Base-by-base conservation (phyloP, 2,797 vertebrate species). In the Enteromius viviparus region DNA sequence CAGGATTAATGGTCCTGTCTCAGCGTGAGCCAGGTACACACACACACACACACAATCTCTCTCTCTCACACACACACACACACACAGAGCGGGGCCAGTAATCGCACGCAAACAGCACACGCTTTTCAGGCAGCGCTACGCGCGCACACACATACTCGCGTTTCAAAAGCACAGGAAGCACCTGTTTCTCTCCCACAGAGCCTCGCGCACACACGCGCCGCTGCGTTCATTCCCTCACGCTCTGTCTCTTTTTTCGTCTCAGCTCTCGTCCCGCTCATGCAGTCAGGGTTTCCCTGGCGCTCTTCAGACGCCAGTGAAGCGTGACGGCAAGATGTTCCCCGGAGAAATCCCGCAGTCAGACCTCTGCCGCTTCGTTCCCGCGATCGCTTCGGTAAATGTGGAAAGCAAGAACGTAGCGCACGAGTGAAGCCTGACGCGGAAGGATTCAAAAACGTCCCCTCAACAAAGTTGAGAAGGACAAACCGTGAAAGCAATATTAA, bases 281-380 rank as follows among this genome's bases (percentile, higher is more conserved):
- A 70, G 64, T 85, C 55, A 32, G 60, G 72, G 64, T 72, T 70
- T 82, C 79, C 65, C 53, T 45, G 21, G 26, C 29, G 64, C 79
- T 85, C 66, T 72, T 62, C 83, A 80, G 77, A 55, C 55, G 21
- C 47, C 70, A 19, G 58, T 68, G 77, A 71, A 84, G 77, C 77
- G 19, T 77, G 74, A 83, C 65, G 21, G 64, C 53, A 69, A 79
- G 58, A 15, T 4, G 45, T 23, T 84, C 83, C 62, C 77, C 1
- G 34, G 69, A 80, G 83, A 84, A 75, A 55, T 74, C 55, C 69
- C 58, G 49, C 74, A 58, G 81, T 58, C 26, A 49, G 89, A 88
- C 92, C 91, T 87, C 89, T 87, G 85, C 90, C 91, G 90, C 92
- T 90, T 91, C 89, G 86, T 88, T 84, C 70, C 75, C 47, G 49